phyloP scores from a whole-genome alignment of 1,140 invertebrate genomes.

The Drosophila sechellia region DNA sequence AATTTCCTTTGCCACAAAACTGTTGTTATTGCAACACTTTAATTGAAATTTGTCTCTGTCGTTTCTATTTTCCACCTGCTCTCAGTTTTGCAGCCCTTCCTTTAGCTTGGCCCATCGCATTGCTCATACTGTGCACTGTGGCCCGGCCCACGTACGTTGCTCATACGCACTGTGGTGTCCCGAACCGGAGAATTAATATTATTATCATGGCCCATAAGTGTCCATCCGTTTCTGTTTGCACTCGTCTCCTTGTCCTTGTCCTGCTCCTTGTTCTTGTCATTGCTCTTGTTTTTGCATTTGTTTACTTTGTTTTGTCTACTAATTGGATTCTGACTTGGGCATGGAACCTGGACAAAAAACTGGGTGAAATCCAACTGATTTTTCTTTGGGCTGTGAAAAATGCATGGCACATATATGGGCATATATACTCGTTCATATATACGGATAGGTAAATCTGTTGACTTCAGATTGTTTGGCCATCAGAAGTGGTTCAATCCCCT shows the following conservation, averaged over 20 bases:
- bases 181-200: slow-evolving; percentile 41
- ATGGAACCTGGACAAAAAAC: background rate
- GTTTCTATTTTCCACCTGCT: slow-evolving; percentile 4
- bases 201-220: slow-evolving; percentile 43
- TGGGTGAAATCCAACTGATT: background rate
- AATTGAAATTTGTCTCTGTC: slow-evolving; percentile 55
- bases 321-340: slow-evolving; percentile 37
- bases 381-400: slow-evolving; percentile 24
- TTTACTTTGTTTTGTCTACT: slow-evolving; percentile 17
- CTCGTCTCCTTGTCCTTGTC: background rate
- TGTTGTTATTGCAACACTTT: slow-evolving; percentile 60
- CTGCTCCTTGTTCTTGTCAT: background rate
- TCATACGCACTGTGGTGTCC: slow-evolving; percentile 45
- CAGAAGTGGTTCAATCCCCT: slow-evolving; percentile 22
- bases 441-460: slow-evolving; percentile 13
- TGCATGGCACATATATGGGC: slow-evolving; percentile 8
- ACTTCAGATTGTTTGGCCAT: slow-evolving; percentile 31
- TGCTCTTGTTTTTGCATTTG: slow-evolving; percentile 4
- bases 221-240: slow-evolving; percentile 9
- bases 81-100: background rate
- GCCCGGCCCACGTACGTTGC: too few species aligned
- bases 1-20: slow-evolving; percentile 45
- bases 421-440: too few species aligned
- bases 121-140: slow-evolving; percentile 28
- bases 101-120: background rate